phyloP scores from a whole-genome alignment of 1,140 invertebrate genomes.

The Lasaia peninsularis region DNA sequence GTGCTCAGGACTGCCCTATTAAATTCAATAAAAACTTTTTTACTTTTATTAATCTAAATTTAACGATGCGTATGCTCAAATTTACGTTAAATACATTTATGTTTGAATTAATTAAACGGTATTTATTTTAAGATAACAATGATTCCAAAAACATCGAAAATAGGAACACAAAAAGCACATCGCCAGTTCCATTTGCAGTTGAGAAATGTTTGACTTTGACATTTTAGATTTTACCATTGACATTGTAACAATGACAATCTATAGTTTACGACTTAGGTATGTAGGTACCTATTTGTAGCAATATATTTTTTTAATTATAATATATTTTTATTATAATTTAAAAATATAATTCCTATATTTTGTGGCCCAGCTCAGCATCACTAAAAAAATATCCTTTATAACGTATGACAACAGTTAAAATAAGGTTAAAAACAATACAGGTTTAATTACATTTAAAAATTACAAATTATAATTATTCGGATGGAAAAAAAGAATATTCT shows the following conservation, averaged over 20 bases:
- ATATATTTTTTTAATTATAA: too few species aligned
- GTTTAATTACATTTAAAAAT: too few species aligned
- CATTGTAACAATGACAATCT: background rate
- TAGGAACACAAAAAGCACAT: conserved; percentile 54
- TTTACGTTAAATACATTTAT: background rate
- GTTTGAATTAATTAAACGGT: background rate
- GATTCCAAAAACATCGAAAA: conserved; percentile 26
- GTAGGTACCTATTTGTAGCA: too few species aligned
- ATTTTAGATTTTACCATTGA: conserved; percentile 1
- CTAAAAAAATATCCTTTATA: too few species aligned
- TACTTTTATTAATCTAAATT: background rate
- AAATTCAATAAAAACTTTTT: conserved; percentile 3
- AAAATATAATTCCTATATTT: too few species aligned
- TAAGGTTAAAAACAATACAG: too few species aligned
- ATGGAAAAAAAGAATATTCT: too few species aligned
- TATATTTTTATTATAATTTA: too few species aligned
- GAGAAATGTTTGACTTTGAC: conserved; percentile 43
- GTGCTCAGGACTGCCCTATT: conserved; percentile 5
- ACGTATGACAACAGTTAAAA: too few species aligned
- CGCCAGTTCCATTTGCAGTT: conserved; percentile 57
- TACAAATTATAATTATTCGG: too few species aligned
- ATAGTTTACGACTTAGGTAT: too few species aligned
- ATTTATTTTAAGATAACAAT: background rate
- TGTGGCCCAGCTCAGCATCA: too few species aligned
- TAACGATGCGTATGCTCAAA: background rate